Conservation (phyloP, 2,888 invertebrate species). For the Cataglyphis livida region DNA sequence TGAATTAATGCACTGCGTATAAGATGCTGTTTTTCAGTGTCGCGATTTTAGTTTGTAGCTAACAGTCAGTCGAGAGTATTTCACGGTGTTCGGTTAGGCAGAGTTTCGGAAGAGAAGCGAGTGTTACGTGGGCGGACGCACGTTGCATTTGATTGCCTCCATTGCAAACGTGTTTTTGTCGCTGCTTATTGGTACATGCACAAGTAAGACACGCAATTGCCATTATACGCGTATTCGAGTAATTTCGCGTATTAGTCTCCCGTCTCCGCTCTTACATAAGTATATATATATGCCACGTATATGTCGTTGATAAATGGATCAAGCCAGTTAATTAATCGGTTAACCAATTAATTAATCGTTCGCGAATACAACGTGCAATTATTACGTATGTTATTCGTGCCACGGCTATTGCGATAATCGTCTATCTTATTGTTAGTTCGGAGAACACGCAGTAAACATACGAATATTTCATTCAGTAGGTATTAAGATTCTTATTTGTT, state of each 20-base stretch:
- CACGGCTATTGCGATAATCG: background rate
- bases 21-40: constrained; percentile 36
- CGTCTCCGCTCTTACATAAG: constrained; percentile 48
- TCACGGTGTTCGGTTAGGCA: constrained; percentile 9
- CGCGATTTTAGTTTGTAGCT: constrained; percentile 42
- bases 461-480: background rate
- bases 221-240: constrained; percentile 45
- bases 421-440: background rate
- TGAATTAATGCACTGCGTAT: constrained; percentile 48
- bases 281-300: background rate
- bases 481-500: background rate
- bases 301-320: background rate
- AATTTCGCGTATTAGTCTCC: constrained; percentile 50
- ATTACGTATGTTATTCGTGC: constrained; percentile 10
- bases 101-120: background rate
- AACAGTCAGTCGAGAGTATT: constrained; percentile 33
- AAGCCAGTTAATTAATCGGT: constrained; percentile 62
- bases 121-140: constrained; percentile 30
- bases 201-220: constrained; percentile 46
- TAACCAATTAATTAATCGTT: constrained; percentile 32
- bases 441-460: background rate
- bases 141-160: constrained; percentile 26
- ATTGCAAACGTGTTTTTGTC: constrained; percentile 28
- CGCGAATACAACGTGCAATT: constrained; percentile 25
- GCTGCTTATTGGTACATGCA: constrained; percentile 39